Evolutionary conservation across 2,797 vertebrate genomes (phyloP).

Genomic region (Sorex maritimensis): DNA sequence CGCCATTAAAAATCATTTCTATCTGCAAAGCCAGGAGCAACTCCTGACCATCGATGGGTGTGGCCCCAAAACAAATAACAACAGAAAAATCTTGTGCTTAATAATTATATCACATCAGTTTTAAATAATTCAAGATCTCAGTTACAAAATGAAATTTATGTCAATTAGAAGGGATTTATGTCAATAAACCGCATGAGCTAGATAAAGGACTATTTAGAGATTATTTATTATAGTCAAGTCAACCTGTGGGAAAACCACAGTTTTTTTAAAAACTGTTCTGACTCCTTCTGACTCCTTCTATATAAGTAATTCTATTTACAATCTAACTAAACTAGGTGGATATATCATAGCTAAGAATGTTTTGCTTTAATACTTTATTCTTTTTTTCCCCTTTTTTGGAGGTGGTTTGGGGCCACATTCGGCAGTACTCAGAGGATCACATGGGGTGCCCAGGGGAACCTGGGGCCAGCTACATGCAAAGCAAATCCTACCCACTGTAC

Average conservation of each 20-base stretch:
- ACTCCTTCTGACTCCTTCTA: not conserved
- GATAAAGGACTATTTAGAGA: conserved; percentile 2
- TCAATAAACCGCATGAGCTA: not conserved
- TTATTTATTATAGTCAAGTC: not conserved
- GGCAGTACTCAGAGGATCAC: no score
- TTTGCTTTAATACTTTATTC: not conserved
- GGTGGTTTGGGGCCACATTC: no score
- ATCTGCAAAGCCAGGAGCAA: no score
- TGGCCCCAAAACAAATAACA: no score
- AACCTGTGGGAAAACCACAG: not conserved
- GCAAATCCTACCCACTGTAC: no score
- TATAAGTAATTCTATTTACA: conserved; percentile 51
- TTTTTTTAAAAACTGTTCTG: conserved; percentile 23
- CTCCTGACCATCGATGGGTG: no score
- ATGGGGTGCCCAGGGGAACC: no score
- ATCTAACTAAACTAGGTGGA: conserved; percentile 61
- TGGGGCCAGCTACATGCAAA: no score
- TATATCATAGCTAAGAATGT: conserved; percentile 13
- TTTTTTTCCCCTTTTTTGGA: no score
- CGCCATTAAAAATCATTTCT: no score
- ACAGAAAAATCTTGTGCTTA: conserved; percentile 49
- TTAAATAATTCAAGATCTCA: conserved; percentile 51
- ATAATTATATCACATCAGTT: not conserved
- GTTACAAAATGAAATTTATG: conserved; percentile 52
- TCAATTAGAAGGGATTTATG: conserved; percentile 61